Evolutionary conservation across 2,113 vertebrate species (phyloP), one percentile per base, ranked within the genome.

Genomic region (Phalacrocorax carbo): DNA sequence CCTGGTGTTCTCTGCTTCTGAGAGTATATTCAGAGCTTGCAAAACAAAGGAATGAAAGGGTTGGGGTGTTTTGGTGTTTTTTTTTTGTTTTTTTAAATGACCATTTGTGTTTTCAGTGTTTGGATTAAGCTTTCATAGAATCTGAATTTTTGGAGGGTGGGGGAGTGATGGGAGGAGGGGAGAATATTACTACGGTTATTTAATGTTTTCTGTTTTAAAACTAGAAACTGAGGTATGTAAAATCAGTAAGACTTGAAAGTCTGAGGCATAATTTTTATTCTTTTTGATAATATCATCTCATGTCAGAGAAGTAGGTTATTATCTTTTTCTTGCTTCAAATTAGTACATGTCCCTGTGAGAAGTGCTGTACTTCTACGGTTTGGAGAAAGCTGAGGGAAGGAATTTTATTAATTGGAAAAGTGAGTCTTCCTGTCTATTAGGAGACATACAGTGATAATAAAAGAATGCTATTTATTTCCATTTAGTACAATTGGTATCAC

Each of bases 131-230:
- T 76, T 91, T 6, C 20, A 49, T 34, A 55, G 44, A 76, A 72
- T 72, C 14, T 44, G 17, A 54, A 49, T 76, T 93, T 62, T 46
- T 18, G 58, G 51, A 38, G 51, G 51, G 26, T 9, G 9, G 17
- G 6, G 8, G 38, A 38, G 38, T 38, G 38, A 38, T 38, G 38
- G 38, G 38, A 38, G 38, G 38, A 38, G 38, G 38, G 9, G 27
- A 79, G 0, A 55, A 20, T 85, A 38, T 40, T 85, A 21, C 23
- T 44, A 38, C 1, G 0, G 0, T 70, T 38, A 38, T 38, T 38
- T 77, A 40, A 78, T 25, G 7, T 81, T 27, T 75, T 82, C 52
- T 55, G 22, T 55, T 93, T 64, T 62, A 86, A 83, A 42, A 65
- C 13, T 18, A 44, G 15, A 11, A 61, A 34, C 14, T 26, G 61